phyloP scores from a whole-genome alignment of 2,113 vertebrate species.

The Felis chaus region DNA sequence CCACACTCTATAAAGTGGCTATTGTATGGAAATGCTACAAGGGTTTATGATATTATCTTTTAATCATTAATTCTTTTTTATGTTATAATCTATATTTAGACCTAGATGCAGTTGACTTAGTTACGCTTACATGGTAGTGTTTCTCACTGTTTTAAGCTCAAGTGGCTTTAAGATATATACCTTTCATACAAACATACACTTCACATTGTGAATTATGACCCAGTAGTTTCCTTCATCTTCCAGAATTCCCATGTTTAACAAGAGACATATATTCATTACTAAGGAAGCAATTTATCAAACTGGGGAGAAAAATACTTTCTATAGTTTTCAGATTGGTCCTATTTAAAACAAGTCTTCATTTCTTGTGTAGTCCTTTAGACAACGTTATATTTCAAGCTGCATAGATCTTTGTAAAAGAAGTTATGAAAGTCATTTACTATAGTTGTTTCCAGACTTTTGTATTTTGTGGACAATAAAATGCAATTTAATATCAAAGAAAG shows the following conservation, averaged over 20 bases:
- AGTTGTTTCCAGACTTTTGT: not conserved
- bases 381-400: not conserved
- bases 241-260: not conserved
- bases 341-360: slow-evolving; percentile 2
- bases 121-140: not conserved
- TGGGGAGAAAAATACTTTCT: not conserved
- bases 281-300: slow-evolving; percentile 2
- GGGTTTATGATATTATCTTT: not conserved
- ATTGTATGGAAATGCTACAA: not conserved
- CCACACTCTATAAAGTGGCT: not conserved
- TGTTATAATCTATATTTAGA: not conserved
- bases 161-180: not conserved
- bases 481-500: slow-evolving; percentile 5
- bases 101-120: not conserved
- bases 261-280: not conserved
- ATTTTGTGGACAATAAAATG: not conserved
- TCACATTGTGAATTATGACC: not conserved
- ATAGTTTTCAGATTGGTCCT: not conserved
- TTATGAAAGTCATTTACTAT: not conserved
- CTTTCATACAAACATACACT: not conserved
- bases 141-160: not conserved
- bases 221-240: not conserved
- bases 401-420: not conserved
- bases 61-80: not conserved
- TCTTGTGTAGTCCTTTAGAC: not conserved